Conservation (phyloP, 1,140 invertebrate species). For the Drosophila punjabiensis region DNA sequence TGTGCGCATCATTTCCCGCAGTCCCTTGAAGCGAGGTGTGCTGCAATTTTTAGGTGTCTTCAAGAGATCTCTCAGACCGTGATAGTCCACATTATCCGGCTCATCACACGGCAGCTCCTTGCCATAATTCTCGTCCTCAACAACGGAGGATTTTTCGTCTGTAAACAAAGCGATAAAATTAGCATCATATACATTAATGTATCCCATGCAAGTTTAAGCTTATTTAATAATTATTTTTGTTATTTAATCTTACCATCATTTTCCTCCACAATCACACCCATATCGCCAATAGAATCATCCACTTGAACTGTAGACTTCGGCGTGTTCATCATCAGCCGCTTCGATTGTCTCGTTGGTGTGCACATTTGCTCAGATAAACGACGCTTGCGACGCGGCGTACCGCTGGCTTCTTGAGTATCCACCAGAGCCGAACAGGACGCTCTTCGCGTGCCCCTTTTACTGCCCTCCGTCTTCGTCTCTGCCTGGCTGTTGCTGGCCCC, state of each 20-base stretch:
- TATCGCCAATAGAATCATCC: slow-evolving; percentile 68
- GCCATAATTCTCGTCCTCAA: slow-evolving; percentile 65
- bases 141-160: slow-evolving; percentile 6
- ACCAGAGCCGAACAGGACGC: slow-evolving; percentile 47
- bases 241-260: slow-evolving; percentile 36
- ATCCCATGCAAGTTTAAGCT: background rate
- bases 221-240: background rate
- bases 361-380: slow-evolving; percentile 51
- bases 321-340: slow-evolving; percentile 38
- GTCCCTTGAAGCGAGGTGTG: slow-evolving; percentile 69
- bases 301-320: slow-evolving; percentile 30
- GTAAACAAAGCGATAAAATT: background rate
- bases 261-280: slow-evolving; percentile 70
- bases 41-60: slow-evolving; percentile 71
- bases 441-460: slow-evolving; percentile 33
- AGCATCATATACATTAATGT: background rate
- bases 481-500: slow-evolving; percentile 24
- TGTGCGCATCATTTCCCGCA: slow-evolving; percentile 66
- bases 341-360: slow-evolving; percentile 55
- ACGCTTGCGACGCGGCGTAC: slow-evolving; percentile 55
- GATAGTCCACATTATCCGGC: slow-evolving; percentile 58
- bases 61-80: slow-evolving; percentile 59
- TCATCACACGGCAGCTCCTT: slow-evolving; percentile 51
- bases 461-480: background rate
- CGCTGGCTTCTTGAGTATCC: background rate